A percentile compares a stretch with the other conserved stretches of the same genome.
phyloP scores from a whole-genome alignment of 2,797 vertebrate species.

The Cirrhinus molitorella region DNA sequence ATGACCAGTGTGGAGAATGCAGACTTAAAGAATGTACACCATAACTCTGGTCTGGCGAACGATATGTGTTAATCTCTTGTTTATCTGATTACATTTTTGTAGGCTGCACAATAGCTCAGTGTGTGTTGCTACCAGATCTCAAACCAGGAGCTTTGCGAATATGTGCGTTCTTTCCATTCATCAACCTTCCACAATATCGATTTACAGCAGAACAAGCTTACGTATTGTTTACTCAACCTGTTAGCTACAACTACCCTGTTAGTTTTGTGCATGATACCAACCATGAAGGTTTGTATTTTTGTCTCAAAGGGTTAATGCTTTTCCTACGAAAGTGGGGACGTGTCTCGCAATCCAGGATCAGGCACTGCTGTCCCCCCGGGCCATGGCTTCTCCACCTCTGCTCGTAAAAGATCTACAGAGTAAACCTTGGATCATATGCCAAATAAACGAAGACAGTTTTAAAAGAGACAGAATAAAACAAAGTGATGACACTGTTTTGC shows the following conservation, averaged over 20 bases:
- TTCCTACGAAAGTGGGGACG: conserved; percentile 65
- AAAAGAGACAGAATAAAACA: conserved; percentile 33
- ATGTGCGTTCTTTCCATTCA: conserved; percentile 46
- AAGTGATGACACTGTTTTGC: conserved; percentile 37
- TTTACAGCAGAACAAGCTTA: conserved; percentile 38
- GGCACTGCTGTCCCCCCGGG: conserved; percentile 68
- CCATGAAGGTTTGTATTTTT: conserved; percentile 6
- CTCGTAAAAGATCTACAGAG: conserved; percentile 65
- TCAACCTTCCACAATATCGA: conserved; percentile 41
- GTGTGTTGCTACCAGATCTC: conserved; percentile 25
- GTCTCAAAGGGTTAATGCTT: conserved; percentile 69
- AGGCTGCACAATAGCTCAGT: conserved; percentile 32
- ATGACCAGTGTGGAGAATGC: conserved; percentile 22
- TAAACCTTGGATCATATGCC: conserved; percentile 65
- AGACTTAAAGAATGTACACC: conserved; percentile 23
- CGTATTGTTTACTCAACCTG: not conserved
- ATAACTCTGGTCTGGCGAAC: conserved; percentile 18
- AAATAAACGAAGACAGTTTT: conserved; percentile 55
- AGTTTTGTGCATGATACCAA: conserved; percentile 26
- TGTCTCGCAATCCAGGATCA: conserved; percentile 73
- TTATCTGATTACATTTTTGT: conserved; percentile 46
- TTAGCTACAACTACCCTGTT: not conserved
- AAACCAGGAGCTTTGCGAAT: conserved; percentile 14
- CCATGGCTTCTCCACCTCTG: conserved; percentile 61
- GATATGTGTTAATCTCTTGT: conserved; percentile 42